phyloP scores from a whole-genome alignment of 2,113 vertebrate species.

The Calyptomena viridis region DNA sequence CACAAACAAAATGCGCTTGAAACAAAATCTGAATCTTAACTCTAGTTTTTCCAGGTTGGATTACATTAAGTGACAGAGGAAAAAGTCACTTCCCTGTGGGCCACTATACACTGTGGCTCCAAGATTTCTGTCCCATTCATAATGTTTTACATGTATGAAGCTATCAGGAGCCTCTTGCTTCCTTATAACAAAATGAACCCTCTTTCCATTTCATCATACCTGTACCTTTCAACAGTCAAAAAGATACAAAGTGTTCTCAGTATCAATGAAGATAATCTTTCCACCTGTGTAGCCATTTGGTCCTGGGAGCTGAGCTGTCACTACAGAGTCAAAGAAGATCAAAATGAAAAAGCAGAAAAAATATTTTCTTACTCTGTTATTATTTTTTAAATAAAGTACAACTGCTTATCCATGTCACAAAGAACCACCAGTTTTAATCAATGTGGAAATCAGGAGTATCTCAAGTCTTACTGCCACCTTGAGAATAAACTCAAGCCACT shows the following conservation, averaged over 20 bases:
- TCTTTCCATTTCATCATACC: background rate
- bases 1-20: background rate
- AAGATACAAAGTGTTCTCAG: constrained; percentile 99
- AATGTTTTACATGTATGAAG: background rate
- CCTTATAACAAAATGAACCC: background rate
- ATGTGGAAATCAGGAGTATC: background rate
- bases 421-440: constrained; percentile 10
- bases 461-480: background rate
- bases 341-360: background rate
- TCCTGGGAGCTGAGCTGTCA: constrained; percentile 94
- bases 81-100: background rate
- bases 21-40: background rate
- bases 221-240: constrained; percentile 46
- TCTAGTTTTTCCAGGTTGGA: background rate
- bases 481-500: background rate
- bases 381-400: background rate
- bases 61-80: background rate
- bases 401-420: background rate
- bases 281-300: constrained; percentile 89
- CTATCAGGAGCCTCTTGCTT: background rate
- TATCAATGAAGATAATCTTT: constrained; percentile 97
- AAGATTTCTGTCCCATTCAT: background rate
- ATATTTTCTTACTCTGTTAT: background rate
- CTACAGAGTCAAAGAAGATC: constrained; percentile 66
- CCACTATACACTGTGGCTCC: background rate